Conservation (phyloP, 2,888 invertebrate species). For the Drosophila mercatorum region DNA sequence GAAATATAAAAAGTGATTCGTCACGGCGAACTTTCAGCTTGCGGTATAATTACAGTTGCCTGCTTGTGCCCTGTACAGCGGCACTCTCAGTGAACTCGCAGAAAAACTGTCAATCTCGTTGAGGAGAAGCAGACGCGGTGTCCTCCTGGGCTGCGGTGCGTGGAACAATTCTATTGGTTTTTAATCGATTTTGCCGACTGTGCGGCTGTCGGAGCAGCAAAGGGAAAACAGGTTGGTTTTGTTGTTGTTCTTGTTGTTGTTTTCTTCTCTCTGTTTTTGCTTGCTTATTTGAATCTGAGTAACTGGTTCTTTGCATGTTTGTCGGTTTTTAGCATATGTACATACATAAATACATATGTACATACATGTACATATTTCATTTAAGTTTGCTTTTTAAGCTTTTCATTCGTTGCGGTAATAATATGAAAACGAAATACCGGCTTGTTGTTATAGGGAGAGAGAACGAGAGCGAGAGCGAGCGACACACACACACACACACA, state of each 20-base stretch:
- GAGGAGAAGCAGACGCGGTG: constrained; percentile 17
- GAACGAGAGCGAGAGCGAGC: constrained; percentile 4
- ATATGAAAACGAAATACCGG: constrained; percentile 71
- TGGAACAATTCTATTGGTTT: constrained; percentile 58
- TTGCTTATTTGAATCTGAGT: constrained; percentile 42
- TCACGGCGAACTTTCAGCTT: constrained; percentile 64
- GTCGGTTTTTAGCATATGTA: constrained; percentile 36
- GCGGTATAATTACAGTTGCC: constrained; percentile 27
- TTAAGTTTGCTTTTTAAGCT: constrained; percentile 54
- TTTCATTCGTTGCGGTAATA: constrained; percentile 72
- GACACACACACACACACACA: constrained; percentile 5
- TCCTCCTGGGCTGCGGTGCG: constrained; percentile 34
- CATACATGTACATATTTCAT: constrained; percentile 36
- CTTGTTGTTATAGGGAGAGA: constrained; percentile 69
- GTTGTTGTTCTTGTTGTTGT: constrained; percentile 29
- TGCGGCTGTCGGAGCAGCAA: constrained; percentile 39
- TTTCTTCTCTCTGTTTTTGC: constrained; percentile 26
- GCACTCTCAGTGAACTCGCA: constrained; percentile 33
- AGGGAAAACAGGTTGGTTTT: constrained; percentile 74
- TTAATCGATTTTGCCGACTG: constrained; percentile 77
- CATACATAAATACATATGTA: not conserved
- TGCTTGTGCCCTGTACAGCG: constrained; percentile 17
- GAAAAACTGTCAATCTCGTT: not conserved
- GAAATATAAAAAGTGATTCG: constrained; percentile 56
- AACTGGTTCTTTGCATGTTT: constrained; percentile 68